These are phyloP conservation scores for Cecropterus lyciades DNA, from an alignment of 1,140 invertebrate species.

Conservation along the genomic window DNA sequence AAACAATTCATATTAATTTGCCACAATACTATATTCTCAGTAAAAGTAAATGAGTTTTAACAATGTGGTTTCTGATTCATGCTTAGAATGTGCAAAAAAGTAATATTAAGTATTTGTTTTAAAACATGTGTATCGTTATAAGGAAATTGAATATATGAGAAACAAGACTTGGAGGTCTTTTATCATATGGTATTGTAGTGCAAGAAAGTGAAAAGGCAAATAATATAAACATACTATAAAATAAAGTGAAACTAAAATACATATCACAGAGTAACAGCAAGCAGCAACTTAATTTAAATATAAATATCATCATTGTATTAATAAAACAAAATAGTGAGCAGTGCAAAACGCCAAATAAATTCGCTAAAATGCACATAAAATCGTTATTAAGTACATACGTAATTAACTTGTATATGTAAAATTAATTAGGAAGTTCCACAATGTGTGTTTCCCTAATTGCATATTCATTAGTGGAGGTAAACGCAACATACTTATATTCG, in stretches of 20 bases:
- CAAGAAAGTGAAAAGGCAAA: not conserved
- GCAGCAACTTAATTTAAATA: not conserved
- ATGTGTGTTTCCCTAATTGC: constrained; percentile 3
- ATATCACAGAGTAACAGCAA: not conserved
- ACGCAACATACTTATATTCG: constrained; percentile 9
- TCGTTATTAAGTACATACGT: not conserved
- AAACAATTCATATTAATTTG: no score
- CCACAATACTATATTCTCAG: not conserved
- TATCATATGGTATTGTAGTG: no score
- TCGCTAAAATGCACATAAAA: constrained; percentile 1
- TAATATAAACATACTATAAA: not conserved
- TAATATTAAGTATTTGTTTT: no score
- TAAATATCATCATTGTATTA: not conserved
- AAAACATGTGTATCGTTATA: no score
- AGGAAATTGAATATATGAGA: no score
- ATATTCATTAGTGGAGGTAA: constrained; percentile 8
- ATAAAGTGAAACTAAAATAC: not conserved
- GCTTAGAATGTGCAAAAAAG: no score
- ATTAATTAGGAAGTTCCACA: constrained; percentile 1
- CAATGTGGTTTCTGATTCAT: not conserved
- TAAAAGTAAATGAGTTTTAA: not conserved
- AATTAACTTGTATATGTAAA: constrained; percentile 8
- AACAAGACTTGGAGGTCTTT: no score
- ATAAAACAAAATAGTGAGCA: not conserved
- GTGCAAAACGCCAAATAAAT: not conserved